Conservation (phyloP, 2,888 invertebrate genomes). For the Silvanus unidentatus region DNA sequence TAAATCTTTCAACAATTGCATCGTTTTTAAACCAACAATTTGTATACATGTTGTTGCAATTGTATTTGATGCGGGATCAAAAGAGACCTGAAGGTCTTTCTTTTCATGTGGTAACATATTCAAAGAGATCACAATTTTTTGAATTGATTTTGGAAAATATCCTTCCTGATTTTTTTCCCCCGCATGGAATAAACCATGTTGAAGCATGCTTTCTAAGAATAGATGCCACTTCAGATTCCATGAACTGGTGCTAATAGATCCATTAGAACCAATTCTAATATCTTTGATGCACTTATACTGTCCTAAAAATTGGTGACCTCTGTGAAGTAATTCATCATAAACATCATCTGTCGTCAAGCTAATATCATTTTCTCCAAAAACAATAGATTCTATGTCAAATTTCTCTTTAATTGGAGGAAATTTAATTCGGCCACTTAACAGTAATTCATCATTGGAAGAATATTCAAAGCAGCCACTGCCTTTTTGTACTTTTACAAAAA, state of each 20-base stretch:
- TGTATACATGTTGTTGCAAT: slow-evolving; percentile 35
- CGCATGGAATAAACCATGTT: slow-evolving; percentile 62
- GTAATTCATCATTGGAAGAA: slow-evolving; percentile 53
- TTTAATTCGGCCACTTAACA: slow-evolving; percentile 65
- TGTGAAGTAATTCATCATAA: slow-evolving; percentile 63
- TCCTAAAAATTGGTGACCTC: slow-evolving; percentile 56
- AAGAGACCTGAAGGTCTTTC: slow-evolving; percentile 32
- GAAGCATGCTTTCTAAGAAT: slow-evolving; percentile 85
- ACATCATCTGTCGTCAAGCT: slow-evolving; percentile 54
- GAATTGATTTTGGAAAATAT: slow-evolving; percentile 61
- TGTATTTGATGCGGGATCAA: slow-evolving; percentile 37
- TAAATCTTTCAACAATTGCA: slow-evolving; percentile 26
- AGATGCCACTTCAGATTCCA: slow-evolving; percentile 70
- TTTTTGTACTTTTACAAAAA: slow-evolving; percentile 43
- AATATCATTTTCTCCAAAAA: slow-evolving; percentile 42
- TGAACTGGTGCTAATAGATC: slow-evolving; percentile 29
- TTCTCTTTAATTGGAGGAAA: slow-evolving; percentile 54
- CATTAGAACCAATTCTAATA: slow-evolving; percentile 38
- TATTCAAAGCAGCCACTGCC: slow-evolving; percentile 45
- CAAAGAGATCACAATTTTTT: slow-evolving; percentile 47
- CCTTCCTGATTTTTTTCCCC: slow-evolving; percentile 61
- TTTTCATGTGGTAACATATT: slow-evolving; percentile 30
- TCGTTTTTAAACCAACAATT: no score
- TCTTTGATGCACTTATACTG: slow-evolving; percentile 35
- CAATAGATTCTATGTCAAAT: slow-evolving; percentile 51